A percentile compares a stretch with the other conserved stretches of the same genome.
Conservation (phyloP, 2,113 vertebrate species). For the Oplegnathus fasciatus region DNA sequence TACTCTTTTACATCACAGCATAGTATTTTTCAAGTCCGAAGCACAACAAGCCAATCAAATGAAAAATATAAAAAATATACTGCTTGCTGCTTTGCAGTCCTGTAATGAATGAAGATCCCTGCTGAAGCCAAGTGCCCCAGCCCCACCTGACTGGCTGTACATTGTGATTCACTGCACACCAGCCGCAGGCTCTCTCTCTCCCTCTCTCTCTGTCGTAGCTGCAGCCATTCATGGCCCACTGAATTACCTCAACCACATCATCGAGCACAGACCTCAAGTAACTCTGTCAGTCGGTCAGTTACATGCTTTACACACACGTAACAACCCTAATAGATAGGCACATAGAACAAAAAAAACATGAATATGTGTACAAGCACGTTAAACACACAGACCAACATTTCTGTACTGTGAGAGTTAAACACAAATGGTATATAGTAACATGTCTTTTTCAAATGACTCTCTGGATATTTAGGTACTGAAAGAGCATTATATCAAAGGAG, state of each 20-base stretch:
- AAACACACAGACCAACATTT: not conserved
- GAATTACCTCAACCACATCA: slow-evolving; percentile 53
- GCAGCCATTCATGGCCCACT: slow-evolving; percentile 56
- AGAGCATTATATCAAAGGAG: not conserved
- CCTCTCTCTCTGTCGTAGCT: slow-evolving; percentile 43
- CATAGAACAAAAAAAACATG: not conserved
- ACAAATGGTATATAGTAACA: not conserved
- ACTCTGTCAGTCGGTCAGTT: slow-evolving; percentile 9
- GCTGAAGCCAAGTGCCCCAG: slow-evolving; percentile 26
- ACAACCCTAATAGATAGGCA: not conserved
- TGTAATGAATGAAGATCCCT: slow-evolving; percentile 26
- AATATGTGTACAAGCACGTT: not conserved
- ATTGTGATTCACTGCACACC: slow-evolving; percentile 70
- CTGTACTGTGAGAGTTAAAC: not conserved
- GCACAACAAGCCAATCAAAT: not conserved
- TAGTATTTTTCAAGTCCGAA: slow-evolving; percentile 5
- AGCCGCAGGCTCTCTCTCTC: slow-evolving; percentile 50
- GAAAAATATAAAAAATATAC: not conserved
- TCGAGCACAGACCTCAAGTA: slow-evolving; percentile 26
- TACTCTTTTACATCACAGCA: not conserved
- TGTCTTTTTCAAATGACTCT: not conserved
- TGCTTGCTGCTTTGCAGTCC: slow-evolving; percentile 22
- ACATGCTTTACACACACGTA: not conserved
- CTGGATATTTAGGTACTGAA: not conserved
- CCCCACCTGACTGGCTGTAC: slow-evolving; percentile 52